Evolutionary conservation across 2,888 invertebrate genomes (phyloP).

Genomic region (Heteromurus nitidus): DNA sequence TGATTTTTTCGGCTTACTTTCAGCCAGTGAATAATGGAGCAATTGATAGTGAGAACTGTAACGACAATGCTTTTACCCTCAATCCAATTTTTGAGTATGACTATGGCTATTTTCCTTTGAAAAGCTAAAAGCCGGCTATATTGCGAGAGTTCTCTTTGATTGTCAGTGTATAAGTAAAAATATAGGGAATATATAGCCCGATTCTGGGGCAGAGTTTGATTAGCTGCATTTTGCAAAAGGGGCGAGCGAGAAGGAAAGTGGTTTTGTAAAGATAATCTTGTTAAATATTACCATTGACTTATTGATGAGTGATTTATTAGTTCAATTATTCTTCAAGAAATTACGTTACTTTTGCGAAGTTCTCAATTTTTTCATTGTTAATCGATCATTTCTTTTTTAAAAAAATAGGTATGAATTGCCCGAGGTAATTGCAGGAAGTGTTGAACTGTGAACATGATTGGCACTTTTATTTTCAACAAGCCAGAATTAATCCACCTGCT

Average conservation of each 20-base stretch:
- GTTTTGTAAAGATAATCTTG: background rate
- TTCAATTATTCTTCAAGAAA: conserved; percentile 20
- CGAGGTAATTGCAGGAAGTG: background rate
- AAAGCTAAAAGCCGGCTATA: background rate
- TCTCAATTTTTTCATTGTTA: conserved; percentile 21
- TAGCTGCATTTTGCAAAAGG: background rate
- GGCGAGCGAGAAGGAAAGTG: background rate
- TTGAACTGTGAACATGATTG: background rate
- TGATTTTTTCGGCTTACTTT: no score
- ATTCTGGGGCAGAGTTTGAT: background rate
- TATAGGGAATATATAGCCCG: background rate
- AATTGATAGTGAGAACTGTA: no score
- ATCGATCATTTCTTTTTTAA: background rate
- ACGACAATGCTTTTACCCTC: no score
- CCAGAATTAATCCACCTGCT: background rate
- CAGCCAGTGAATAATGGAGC: no score
- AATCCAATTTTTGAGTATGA: no score
- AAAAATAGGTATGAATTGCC: background rate
- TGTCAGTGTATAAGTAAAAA: no score
- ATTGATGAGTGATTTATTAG: conserved; percentile 49
- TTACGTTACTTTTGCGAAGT: background rate
- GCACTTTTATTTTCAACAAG: background rate
- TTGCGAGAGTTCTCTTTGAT: no score
- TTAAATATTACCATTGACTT: background rate
- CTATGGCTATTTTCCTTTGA: no score